These are phyloP conservation scores for Heteromyza rotundicornis DNA, from an alignment of 2,888 invertebrate species.

Conservation along the genomic window DNA sequence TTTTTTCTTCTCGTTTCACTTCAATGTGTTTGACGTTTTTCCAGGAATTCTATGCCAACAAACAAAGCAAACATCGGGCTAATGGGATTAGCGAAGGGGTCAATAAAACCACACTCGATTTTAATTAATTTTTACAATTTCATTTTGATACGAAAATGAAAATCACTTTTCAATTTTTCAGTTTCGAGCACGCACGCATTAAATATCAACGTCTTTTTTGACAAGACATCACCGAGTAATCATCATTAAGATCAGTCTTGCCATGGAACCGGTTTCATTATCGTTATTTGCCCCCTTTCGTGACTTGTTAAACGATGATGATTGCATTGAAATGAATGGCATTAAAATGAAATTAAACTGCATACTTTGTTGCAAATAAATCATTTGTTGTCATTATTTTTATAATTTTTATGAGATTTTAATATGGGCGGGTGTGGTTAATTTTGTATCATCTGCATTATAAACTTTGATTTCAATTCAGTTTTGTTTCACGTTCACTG, in stretches of 20 bases:
- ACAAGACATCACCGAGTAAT: background rate
- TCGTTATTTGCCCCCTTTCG: background rate
- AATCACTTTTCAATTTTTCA: background rate
- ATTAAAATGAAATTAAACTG: constrained; percentile 9
- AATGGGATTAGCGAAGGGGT: background rate
- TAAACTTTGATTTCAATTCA: no score
- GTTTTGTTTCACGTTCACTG: background rate
- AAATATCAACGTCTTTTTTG: constrained; percentile 6
- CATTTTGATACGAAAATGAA: background rate
- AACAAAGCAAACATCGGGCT: background rate
- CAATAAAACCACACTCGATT: background rate
- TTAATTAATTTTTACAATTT: background rate
- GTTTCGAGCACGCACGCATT: constrained; percentile 1
- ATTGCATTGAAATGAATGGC: background rate
- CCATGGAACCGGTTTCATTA: background rate
- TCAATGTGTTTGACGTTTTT: background rate
- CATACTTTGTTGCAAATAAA: constrained; percentile 4
- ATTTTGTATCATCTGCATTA: no score
- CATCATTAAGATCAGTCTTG: background rate
- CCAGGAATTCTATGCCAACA: constrained; percentile 5
- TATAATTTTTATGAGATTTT: background rate
- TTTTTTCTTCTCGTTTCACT: no score
- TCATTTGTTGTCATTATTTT: background rate
- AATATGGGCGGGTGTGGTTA: no score
- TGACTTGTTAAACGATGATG: background rate